Conservation (phyloP, 2,797 vertebrate species). For the Monodelphis domestica region DNA sequence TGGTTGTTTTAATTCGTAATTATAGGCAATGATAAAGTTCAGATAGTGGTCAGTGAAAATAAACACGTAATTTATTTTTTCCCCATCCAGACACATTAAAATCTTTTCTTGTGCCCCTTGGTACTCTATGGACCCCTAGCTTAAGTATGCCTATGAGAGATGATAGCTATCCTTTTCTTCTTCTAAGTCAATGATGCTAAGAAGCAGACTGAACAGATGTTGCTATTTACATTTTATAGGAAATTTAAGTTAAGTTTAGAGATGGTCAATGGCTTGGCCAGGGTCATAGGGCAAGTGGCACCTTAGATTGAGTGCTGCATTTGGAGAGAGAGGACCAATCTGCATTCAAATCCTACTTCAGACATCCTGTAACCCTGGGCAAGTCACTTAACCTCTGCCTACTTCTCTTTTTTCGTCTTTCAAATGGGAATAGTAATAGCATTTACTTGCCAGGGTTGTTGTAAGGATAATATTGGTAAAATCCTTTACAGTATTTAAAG, state of each 20-base stretch:
- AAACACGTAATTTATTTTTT: background rate
- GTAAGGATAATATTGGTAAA: background rate
- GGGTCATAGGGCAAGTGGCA: background rate
- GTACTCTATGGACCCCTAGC: background rate
- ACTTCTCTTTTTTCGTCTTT: background rate
- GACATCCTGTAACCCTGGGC: background rate
- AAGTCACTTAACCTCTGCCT: background rate
- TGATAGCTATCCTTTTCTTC: background rate
- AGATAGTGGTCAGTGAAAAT: background rate
- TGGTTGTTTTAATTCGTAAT: background rate
- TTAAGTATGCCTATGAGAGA: background rate
- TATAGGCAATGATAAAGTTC: background rate
- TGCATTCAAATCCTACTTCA: background rate
- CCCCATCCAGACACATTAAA: background rate
- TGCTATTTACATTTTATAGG: background rate
- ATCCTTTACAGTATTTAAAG: background rate
- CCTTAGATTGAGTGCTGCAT: background rate
- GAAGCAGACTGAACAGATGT: background rate
- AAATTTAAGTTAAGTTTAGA: background rate
- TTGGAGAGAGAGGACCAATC: background rate
- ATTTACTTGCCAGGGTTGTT: background rate
- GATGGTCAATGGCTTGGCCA: background rate
- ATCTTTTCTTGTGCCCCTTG: background rate
- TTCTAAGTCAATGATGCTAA: background rate
- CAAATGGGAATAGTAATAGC: background rate